Evolutionary conservation across 2,888 invertebrate genomes (phyloP).

Genomic region (Drepanosiphum platanoidis): DNA sequence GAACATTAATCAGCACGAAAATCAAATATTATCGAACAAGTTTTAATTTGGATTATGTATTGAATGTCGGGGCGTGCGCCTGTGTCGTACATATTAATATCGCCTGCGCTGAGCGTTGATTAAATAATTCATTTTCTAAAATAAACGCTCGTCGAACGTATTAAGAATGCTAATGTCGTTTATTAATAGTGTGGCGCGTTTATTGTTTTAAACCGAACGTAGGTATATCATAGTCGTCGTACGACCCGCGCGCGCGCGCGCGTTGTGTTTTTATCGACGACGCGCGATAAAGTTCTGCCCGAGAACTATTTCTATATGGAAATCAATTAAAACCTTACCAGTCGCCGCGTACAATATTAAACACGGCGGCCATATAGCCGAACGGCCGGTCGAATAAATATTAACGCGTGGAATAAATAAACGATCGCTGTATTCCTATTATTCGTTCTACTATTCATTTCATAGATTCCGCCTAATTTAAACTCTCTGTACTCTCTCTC

Average conservation of each 20-base stretch:
- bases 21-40: slow-evolving; percentile 59
- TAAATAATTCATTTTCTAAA: slow-evolving; percentile 57
- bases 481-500: no score
- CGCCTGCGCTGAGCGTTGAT: neutral
- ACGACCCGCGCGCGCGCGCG: no score
- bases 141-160: slow-evolving; percentile 19
- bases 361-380: neutral
- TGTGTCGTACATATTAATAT: slow-evolving; percentile 50
- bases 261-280: neutral
- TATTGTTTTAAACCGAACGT: neutral
- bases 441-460: no score
- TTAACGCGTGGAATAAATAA: no score
- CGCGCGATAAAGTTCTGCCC: neutral
- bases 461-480: no score
- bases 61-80: slow-evolving; percentile 40
- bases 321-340: neutral
- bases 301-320: neutral
- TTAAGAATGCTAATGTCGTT: slow-evolving; percentile 31
- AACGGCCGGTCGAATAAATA: neutral
- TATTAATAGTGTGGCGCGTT: neutral
- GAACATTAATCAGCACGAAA: slow-evolving; percentile 56
- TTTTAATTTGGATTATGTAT: slow-evolving; percentile 58
- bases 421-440: no score
- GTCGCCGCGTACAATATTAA: neutral
- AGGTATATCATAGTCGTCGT: neutral